phyloP scores from a whole-genome alignment of 2,797 vertebrate species.

The Natrix natrix region DNA sequence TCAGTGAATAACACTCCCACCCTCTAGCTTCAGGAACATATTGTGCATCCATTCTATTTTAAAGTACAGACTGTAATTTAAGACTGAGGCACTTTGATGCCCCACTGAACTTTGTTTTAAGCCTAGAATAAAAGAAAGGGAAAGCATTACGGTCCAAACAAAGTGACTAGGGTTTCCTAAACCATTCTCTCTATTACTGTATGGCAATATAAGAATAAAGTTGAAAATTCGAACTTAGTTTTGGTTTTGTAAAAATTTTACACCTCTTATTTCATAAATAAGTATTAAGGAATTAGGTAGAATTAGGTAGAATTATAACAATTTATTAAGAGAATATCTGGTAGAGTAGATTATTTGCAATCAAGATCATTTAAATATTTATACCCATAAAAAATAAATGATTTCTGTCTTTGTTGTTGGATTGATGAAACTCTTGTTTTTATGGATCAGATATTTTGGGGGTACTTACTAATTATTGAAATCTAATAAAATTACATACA shows the following conservation, averaged over 20 bases:
- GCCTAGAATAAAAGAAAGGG: conserved; percentile 72
- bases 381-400: background rate
- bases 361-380: background rate
- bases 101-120: conserved; percentile 84
- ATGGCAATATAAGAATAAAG: conserved; percentile 33
- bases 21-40: conserved; percentile 76
- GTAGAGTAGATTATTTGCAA: background rate
- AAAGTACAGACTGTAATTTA: conserved; percentile 81
- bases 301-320: background rate
- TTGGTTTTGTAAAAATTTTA: background rate
- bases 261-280: background rate
- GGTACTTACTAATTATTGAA: background rate
- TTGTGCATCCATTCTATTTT: conserved; percentile 80
- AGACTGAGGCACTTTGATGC: conserved; percentile 79
- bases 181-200: conserved; percentile 62
- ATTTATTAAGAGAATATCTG: background rate
- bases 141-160: conserved; percentile 72
- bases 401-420: background rate
- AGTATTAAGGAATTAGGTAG: background rate
- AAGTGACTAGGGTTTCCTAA: conserved; percentile 71
- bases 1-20: conserved; percentile 80
- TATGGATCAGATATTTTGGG: background rate
- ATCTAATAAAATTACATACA: background rate
- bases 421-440: background rate
- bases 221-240: conserved; percentile 41